phyloP scores from a whole-genome alignment of 2,888 invertebrate genomes.

The Drosophila mercatorum region DNA sequence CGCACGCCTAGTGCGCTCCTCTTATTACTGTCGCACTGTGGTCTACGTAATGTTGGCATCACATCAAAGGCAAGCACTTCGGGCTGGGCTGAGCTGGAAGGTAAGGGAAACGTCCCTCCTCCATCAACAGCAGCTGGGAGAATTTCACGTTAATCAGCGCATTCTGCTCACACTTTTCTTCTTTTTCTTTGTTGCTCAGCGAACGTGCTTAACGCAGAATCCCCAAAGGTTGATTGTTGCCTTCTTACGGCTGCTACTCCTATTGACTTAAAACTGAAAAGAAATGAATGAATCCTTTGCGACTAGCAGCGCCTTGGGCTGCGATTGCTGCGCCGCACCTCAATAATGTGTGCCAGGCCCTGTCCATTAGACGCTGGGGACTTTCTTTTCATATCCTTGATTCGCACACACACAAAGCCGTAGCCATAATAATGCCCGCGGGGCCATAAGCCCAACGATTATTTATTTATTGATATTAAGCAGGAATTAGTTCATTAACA shows the following conservation, averaged over 20 bases:
- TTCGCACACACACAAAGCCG: slow-evolving; percentile 1
- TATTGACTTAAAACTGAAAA: slow-evolving; percentile 55
- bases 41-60: slow-evolving; percentile 62
- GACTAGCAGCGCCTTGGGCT: slow-evolving; percentile 55
- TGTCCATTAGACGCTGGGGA: slow-evolving; percentile 55
- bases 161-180: slow-evolving; percentile 19
- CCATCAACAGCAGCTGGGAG: slow-evolving; percentile 26
- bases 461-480: slow-evolving; percentile 71
- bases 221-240: slow-evolving; percentile 66
- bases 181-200: slow-evolving; percentile 13
- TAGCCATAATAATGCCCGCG: slow-evolving; percentile 33
- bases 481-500: slow-evolving; percentile 71
- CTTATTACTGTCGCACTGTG: slow-evolving; percentile 58
- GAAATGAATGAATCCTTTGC: slow-evolving; percentile 66
- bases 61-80: slow-evolving; percentile 62
- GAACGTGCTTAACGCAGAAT: slow-evolving; percentile 47
- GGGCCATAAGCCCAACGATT: slow-evolving; percentile 51
- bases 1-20: slow-evolving; percentile 43
- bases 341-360: slow-evolving; percentile 53
- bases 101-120: not conserved
- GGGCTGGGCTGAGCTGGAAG: not conserved
- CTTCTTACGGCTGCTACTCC: slow-evolving; percentile 42
- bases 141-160: slow-evolving; percentile 38
- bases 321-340: slow-evolving; percentile 39
- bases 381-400: slow-evolving; percentile 38